Evolutionary conservation across 2,888 invertebrate genomes (phyloP).

Genomic region (Trilocha varians): DNA sequence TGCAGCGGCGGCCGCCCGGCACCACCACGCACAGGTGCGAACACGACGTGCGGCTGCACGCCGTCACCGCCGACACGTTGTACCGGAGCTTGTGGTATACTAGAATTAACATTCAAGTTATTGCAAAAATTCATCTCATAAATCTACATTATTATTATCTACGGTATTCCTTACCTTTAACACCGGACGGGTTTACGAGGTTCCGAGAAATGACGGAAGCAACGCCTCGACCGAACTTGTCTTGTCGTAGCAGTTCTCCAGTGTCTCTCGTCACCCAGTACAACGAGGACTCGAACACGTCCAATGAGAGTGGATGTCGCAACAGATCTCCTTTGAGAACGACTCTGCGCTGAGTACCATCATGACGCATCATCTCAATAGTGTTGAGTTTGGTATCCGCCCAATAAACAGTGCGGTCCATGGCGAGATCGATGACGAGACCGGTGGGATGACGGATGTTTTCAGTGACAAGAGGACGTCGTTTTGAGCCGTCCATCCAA

Average conservation of each 20-base stretch:
- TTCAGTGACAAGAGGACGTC: conserved; percentile 85
- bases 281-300: conserved; percentile 93
- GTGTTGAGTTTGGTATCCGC: conserved; percentile 93
- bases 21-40: conserved; percentile 94
- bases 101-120: conserved; percentile 23
- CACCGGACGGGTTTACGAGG: conserved; percentile 87
- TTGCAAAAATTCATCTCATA: background rate
- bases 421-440: conserved; percentile 90
- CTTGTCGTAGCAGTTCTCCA: conserved; percentile 90
- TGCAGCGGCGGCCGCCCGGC: conserved; percentile 90
- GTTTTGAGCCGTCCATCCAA: conserved; percentile 97
- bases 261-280: conserved; percentile 95
- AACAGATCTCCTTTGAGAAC: conserved; percentile 81
- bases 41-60: conserved; percentile 81
- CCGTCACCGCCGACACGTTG: conserved; percentile 78
- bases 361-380: conserved; percentile 88
- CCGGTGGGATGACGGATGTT: conserved; percentile 90
- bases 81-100: conserved; percentile 89
- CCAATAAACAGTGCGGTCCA: conserved; percentile 95
- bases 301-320: conserved; percentile 88
- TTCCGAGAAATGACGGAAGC: conserved; percentile 87
- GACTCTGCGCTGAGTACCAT: conserved; percentile 83
- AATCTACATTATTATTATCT: background rate
- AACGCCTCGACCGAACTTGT: conserved; percentile 97
- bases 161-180: conserved; percentile 75